Conservation (phyloP, 37 sponge, comb jelly and placozoan species). For the Beroe ovata region DNA sequence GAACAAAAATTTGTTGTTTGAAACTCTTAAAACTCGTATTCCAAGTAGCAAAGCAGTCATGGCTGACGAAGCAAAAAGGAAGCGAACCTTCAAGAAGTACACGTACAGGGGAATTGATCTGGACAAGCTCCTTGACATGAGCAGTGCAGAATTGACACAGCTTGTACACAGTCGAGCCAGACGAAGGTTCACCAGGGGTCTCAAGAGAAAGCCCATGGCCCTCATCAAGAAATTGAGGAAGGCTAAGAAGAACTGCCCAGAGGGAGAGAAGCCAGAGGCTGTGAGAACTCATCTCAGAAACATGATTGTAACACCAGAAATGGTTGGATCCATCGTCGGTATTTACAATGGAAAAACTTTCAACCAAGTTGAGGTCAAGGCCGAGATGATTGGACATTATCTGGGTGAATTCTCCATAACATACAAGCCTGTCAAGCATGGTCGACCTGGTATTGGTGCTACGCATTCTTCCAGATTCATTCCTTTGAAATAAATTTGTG, state of each 20-base stretch:
- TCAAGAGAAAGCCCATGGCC: constrained; percentile 84
- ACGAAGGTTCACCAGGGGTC: constrained; percentile 89
- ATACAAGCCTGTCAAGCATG: constrained; percentile 99
- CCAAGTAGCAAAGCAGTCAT: too few relatives aligned
- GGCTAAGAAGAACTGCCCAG: constrained; percentile 94
- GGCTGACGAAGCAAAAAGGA: constrained; percentile 78
- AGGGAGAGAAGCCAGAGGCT: constrained; percentile 95
- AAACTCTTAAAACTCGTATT: too few relatives aligned
- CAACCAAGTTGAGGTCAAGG: constrained; percentile 98
- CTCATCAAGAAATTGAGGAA: constrained; percentile 90
- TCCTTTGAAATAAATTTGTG: constrained; percentile 88
- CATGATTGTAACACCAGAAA: constrained; percentile 99
- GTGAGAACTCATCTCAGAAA: constrained; percentile 97
- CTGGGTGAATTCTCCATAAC: constrained; percentile 98
- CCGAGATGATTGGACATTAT: constrained; percentile 98
- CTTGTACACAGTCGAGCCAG: constrained; percentile 88
- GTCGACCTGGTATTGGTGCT: constrained; percentile 99
- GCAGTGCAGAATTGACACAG: constrained; percentile 86
- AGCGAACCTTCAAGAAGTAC: constrained; percentile 95
- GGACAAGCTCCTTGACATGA: constrained; percentile 97
- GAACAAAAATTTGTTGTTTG: too few relatives aligned
- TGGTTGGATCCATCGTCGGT: constrained; percentile 96
- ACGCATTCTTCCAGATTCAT: constrained; percentile 99
- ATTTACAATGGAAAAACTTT: constrained; percentile 95
- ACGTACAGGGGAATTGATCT: constrained; percentile 96